These are phyloP conservation scores for Blomia tropicalis DNA, from an alignment of 2,888 invertebrate genomes.

Conservation along the genomic window DNA sequence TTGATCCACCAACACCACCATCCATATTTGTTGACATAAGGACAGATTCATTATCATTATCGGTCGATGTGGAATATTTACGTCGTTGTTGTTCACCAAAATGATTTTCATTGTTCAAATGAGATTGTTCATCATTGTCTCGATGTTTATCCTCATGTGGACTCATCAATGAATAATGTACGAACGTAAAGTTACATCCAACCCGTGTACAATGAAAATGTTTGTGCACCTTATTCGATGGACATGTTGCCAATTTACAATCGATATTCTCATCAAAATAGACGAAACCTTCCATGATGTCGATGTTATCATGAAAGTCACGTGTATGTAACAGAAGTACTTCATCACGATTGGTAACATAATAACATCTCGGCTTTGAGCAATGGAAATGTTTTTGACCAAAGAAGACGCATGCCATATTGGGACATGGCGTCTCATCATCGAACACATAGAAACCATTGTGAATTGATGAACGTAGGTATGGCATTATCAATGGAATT, in stretches of 20 bases:
- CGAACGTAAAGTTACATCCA: slow-evolving; percentile 54
- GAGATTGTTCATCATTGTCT: no score
- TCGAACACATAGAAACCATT: slow-evolving; percentile 36
- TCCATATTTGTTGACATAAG: no score
- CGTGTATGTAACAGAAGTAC: slow-evolving; percentile 64
- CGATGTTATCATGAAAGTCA: slow-evolving; percentile 66
- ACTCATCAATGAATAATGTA: slow-evolving; percentile 55
- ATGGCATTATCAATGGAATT: slow-evolving; percentile 21
- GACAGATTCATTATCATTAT: no score
- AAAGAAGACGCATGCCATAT: slow-evolving; percentile 53
- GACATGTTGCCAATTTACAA: slow-evolving; percentile 50
- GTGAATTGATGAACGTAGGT: slow-evolving; percentile 31
- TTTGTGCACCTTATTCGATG: slow-evolving; percentile 51
- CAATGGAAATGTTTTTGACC: slow-evolving; percentile 67
- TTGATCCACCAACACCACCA: no score
- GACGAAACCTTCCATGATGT: slow-evolving; percentile 66
- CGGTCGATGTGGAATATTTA: no score
- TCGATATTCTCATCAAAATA: slow-evolving; percentile 59
- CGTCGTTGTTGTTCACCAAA: slow-evolving; percentile 63
- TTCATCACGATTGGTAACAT: slow-evolving; percentile 59
- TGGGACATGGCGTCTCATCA: slow-evolving; percentile 48
- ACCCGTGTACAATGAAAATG: slow-evolving; percentile 60
- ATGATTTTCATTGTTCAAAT: slow-evolving; percentile 55
- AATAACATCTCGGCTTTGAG: slow-evolving; percentile 61
- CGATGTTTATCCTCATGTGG: slow-evolving; percentile 53